Conservation (phyloP, 2,888 invertebrate species). For the Metalampra italica region DNA sequence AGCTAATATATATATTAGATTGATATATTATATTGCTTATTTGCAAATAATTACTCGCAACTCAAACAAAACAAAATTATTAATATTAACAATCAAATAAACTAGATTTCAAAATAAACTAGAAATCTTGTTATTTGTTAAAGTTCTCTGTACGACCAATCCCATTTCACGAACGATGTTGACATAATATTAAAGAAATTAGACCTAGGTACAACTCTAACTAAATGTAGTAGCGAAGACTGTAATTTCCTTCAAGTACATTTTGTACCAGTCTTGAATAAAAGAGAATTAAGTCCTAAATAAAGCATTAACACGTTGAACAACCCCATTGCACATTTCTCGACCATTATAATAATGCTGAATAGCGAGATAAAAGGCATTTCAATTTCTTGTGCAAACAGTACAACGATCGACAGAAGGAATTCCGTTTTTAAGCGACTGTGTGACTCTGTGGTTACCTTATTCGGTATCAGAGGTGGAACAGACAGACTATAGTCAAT, state of each 20-base stretch:
- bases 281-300: too few species aligned
- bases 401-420: constrained; percentile 20
- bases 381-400: constrained; percentile 8
- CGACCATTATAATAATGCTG: background rate
- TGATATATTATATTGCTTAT: too few species aligned
- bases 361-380: background rate
- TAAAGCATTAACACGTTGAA: background rate
- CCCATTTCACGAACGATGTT: too few species aligned
- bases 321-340: constrained; percentile 4
- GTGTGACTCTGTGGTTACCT: constrained; percentile 43
- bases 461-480: constrained; percentile 49
- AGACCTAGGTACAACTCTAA: too few species aligned
- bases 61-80: too few species aligned
- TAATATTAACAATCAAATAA: background rate
- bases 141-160: too few species aligned
- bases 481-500: constrained; percentile 41
- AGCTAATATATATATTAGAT: too few species aligned
- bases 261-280: background rate
- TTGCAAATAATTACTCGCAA: too few species aligned
- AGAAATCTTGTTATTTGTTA: too few species aligned
- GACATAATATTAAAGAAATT: too few species aligned
- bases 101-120: background rate
- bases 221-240: too few species aligned
- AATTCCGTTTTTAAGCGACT: constrained; percentile 57
- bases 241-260: background rate